phyloP scores from a whole-genome alignment of 2,113 vertebrate genomes.

The Tragelaphus imberbis region DNA sequence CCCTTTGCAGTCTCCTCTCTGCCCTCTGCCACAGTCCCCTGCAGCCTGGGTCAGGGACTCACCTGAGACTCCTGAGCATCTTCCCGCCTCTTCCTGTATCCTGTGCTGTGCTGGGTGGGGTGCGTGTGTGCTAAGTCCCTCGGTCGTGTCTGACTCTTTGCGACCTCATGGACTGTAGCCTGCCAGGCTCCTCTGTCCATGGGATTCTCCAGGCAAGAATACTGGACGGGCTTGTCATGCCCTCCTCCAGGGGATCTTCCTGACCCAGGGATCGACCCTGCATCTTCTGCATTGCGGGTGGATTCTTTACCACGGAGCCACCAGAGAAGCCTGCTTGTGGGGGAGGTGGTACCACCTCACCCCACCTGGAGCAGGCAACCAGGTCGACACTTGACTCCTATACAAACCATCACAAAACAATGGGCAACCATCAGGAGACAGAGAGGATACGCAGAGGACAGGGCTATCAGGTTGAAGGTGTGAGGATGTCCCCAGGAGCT shows the following conservation, averaged over 20 bases:
- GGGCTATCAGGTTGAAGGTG: neutral
- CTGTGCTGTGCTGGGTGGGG: accelerated
- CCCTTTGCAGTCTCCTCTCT: accelerated
- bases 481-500: accelerated
- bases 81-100: neutral
- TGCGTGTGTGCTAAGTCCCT: neutral
- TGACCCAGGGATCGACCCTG: neutral
- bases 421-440: accelerated
- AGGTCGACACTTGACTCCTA: neutral
- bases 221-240: neutral
- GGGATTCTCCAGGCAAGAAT: neutral
- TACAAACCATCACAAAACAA: neutral
- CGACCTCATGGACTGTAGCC: neutral
- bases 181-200: neutral
- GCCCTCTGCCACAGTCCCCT: too few species aligned
- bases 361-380: neutral
- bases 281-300: neutral
- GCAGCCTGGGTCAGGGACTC: neutral
- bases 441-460: neutral
- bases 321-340: neutral
- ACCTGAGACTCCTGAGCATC: accelerated
- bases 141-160: neutral
- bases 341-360: neutral
- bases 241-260: neutral
- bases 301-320: neutral